Evolutionary conservation across 2,888 invertebrate genomes (phyloP).

Genomic region (Dasysyrphus tricinctus): DNA sequence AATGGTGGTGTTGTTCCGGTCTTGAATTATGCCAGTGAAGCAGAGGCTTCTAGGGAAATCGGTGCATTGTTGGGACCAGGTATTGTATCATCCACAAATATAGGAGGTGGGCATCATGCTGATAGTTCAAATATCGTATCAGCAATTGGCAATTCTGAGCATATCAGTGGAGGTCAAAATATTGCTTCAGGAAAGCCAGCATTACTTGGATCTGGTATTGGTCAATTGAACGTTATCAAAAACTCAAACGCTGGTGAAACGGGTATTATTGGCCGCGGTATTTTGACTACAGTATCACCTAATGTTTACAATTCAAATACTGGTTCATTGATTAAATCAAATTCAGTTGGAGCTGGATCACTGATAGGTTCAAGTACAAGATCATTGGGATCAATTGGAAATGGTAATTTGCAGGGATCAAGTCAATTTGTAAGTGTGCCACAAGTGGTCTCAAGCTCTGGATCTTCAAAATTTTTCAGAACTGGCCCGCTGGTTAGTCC

Average conservation of each 20-base stretch:
- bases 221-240: neutral
- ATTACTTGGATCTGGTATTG: constrained; percentile 12
- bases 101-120: neutral
- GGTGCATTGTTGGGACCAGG: constrained; percentile 11
- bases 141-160: neutral
- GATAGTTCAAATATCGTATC: constrained; percentile 10
- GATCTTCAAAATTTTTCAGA: neutral
- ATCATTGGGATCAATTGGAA: neutral
- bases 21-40: constrained; percentile 79
- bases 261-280: neutral
- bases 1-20: constrained; percentile 80
- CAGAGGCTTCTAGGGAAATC: neutral
- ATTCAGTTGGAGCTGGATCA: neutral
- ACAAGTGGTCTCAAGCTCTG: neutral
- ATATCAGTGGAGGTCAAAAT: neutral
- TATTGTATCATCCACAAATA: neutral
- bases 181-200: neutral
- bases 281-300: neutral
- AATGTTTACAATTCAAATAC: neutral
- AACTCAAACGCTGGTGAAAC: neutral
- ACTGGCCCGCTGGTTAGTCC: neutral
- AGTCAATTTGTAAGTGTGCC: neutral
- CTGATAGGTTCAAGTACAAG: neutral
- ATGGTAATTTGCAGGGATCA: neutral
- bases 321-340: neutral